A percentile compares a stretch with the other conserved stretches of the same genome.
These are phyloP conservation scores for Cnemophilus loriae DNA, from an alignment of 2,113 vertebrate genomes.

Conservation along the genomic window DNA sequence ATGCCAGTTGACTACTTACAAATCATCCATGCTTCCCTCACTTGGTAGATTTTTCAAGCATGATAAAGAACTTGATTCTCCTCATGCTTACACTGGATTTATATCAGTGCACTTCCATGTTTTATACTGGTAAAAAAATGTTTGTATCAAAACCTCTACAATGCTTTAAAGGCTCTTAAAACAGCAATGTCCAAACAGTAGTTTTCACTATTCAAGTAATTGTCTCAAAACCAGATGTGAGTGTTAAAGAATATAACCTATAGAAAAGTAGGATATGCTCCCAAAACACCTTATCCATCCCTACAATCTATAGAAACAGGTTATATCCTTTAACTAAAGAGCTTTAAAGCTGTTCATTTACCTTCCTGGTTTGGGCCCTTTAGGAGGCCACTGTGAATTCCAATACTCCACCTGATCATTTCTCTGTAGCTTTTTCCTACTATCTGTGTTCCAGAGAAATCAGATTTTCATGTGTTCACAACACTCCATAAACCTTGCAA, in stretches of 20 bases:
- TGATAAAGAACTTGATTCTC: constrained; percentile 43
- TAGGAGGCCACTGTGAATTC: not conserved
- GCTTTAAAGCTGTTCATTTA: not conserved
- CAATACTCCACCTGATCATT: not conserved
- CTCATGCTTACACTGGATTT: not conserved
- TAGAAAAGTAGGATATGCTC: constrained; percentile 17
- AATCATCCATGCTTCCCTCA: constrained; percentile 57
- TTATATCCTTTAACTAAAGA: not conserved
- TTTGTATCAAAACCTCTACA: not conserved
- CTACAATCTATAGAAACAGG: constrained; percentile 26
- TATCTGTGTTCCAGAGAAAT: not conserved
- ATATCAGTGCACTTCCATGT: not conserved
- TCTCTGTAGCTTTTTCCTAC: not conserved
- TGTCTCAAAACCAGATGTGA: constrained; percentile 32
- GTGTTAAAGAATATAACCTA: constrained; percentile 34
- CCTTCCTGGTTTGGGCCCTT: not conserved
- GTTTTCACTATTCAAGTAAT: not conserved
- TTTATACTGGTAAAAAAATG: not conserved
- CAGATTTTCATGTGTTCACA: not conserved
- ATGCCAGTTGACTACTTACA: constrained; percentile 67
- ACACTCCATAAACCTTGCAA: not conserved
- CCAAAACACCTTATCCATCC: constrained; percentile 19
- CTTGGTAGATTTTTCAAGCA: constrained; percentile 47
- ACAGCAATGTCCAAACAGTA: not conserved
- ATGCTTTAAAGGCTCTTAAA: not conserved